phyloP scores from a whole-genome alignment of 2,113 vertebrate genomes.

The Mohoua ochrocephala region DNA sequence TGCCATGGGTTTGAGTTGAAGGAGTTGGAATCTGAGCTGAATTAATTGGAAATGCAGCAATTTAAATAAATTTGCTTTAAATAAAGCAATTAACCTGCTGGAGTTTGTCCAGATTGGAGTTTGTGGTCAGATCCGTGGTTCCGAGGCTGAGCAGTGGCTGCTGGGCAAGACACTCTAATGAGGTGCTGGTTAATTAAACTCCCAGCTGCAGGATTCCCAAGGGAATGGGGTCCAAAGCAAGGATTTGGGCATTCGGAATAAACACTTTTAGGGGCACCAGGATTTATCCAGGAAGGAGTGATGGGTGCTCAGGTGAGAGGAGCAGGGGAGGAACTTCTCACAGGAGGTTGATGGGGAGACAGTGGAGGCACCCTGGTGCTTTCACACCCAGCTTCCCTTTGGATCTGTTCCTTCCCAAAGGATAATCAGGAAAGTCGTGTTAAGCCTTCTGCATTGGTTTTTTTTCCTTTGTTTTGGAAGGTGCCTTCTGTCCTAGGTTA shows the following conservation, averaged over 20 bases:
- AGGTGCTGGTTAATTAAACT: not conserved
- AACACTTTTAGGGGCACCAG: not conserved
- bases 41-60: not conserved
- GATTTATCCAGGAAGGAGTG: not conserved
- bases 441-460: not conserved
- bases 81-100: not conserved
- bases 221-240: not conserved
- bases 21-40: not conserved
- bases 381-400: not conserved
- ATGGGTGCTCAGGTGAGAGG: not conserved
- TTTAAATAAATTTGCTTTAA: not conserved
- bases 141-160: not conserved
- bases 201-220: not conserved
- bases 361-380: not conserved
- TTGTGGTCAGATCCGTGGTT: not conserved
- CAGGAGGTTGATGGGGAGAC: not conserved
- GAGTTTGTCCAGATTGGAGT: not conserved
- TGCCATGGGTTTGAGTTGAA: not conserved
- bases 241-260: not conserved
- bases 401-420: not conserved
- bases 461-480: not conserved
- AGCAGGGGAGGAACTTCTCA: not conserved
- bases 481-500: too few relatives aligned
- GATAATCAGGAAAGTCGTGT: rapidly evolving
- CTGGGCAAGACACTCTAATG: not conserved